A percentile compares a stretch with the other conserved stretches of the same genome.
phyloP scores from a whole-genome alignment of 2,113 vertebrate species.

The Recurvirostra avosetta region DNA sequence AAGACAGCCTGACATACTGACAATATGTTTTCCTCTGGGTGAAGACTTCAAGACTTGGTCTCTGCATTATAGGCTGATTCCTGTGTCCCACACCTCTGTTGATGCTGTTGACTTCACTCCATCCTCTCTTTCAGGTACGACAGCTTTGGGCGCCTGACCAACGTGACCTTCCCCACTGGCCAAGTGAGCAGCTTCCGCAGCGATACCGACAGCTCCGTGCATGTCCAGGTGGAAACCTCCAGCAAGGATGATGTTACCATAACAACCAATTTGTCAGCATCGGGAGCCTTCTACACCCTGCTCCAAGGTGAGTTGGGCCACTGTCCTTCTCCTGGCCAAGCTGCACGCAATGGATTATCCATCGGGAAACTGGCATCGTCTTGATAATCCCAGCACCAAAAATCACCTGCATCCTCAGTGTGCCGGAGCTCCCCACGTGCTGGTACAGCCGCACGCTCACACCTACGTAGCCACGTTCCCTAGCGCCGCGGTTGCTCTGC shows the following conservation, averaged over 20 bases:
- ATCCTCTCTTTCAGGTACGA: conserved; percentile 83
- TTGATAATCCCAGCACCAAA: neutral
- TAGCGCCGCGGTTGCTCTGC: neutral
- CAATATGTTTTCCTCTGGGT: neutral
- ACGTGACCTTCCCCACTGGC: conserved; percentile 95
- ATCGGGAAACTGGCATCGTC: neutral
- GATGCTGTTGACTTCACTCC: neutral
- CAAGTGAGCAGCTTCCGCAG: conserved; percentile 95
- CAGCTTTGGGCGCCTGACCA: conserved; percentile 93
- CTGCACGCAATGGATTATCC: neutral
- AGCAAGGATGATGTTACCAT: conserved; percentile 94
- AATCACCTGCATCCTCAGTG: neutral
- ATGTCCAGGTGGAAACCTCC: conserved; percentile 90
- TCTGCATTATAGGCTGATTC: neutral
- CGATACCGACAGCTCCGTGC: conserved; percentile 88
- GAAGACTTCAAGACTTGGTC: neutral
- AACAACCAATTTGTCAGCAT: conserved; percentile 96
- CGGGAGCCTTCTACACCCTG: conserved; percentile 94
- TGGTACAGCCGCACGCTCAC: neutral
- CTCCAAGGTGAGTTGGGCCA: conserved; percentile 84
- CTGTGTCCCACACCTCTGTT: neutral
- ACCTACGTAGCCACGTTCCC: neutral
- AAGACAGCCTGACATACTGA: neutral
- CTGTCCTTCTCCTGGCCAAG: neutral
- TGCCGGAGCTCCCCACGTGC: neutral